Evolutionary conservation across 2,113 vertebrate species (phyloP).

Genomic region (Bostrychus sinensis): DNA sequence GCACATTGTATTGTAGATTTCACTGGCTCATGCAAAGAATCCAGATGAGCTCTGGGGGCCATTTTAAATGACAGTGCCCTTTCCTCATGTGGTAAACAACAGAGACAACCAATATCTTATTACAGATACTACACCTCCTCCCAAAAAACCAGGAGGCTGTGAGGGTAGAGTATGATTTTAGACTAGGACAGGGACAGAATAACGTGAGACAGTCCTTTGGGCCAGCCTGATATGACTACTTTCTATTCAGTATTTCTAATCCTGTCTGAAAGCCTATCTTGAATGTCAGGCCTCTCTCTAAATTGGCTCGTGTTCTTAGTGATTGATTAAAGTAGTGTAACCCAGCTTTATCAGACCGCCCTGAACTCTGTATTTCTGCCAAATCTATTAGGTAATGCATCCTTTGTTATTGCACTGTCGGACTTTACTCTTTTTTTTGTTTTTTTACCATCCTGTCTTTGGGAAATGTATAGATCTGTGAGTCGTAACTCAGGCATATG

Average conservation of each 20-base stretch:
- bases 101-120: conserved; percentile 24
- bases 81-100: conserved; percentile 54
- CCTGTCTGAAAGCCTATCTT: conserved; percentile 80
- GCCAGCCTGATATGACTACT: conserved; percentile 65
- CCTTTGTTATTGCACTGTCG: conserved; percentile 71
- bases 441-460: conserved; percentile 23
- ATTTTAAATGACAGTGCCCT: conserved; percentile 63
- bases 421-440: conserved; percentile 26
- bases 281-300: conserved; percentile 78
- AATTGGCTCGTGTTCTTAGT: conserved; percentile 77
- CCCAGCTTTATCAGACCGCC: conserved; percentile 75
- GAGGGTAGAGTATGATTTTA: conserved; percentile 37
- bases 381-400: conserved; percentile 85
- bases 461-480: conserved; percentile 50
- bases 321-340: conserved; percentile 84
- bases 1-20: conserved; percentile 51
- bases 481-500: conserved; percentile 29
- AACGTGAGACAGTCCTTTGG: conserved; percentile 56
- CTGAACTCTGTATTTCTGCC: conserved; percentile 75
- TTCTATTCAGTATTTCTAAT: conserved; percentile 78
- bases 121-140: conserved; percentile 49
- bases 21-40: conserved; percentile 46
- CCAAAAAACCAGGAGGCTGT: conserved; percentile 2
- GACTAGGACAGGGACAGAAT: conserved; percentile 40
- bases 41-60: conserved; percentile 55